Evolutionary conservation across 2,797 vertebrate species (phyloP).

Genomic region (Hapalemur alaotrensis): DNA sequence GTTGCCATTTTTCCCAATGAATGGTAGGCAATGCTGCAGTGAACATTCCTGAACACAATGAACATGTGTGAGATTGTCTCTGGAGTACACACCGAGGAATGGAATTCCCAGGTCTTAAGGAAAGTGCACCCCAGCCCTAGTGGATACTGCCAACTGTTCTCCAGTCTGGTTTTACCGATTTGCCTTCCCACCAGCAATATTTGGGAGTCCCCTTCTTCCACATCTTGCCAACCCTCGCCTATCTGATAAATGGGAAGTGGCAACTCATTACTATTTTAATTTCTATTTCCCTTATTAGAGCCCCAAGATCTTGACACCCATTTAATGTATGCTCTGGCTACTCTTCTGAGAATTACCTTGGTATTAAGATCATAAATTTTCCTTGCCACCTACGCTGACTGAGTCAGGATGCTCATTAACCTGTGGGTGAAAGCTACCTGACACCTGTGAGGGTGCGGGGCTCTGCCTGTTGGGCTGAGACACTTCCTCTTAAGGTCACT

Average conservation of each 20-base stretch:
- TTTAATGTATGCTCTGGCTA: not conserved
- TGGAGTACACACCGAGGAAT: not conserved
- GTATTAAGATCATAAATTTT: not conserved
- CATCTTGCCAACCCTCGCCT: not conserved
- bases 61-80: not conserved
- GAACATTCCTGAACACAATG: not conserved
- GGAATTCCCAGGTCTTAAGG: not conserved
- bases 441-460: not conserved
- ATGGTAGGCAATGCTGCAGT: not conserved
- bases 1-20: not conserved
- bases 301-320: not conserved
- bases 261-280: not conserved
- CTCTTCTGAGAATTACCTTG: not conserved
- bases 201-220: not conserved
- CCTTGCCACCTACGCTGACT: not conserved
- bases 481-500: no score
- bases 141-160: rapidly evolving
- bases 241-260: not conserved
- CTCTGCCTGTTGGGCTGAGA: not conserved
- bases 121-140: not conserved
- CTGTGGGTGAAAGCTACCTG: not conserved
- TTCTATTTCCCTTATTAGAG: not conserved
- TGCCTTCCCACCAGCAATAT: not conserved
- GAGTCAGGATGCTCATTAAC: not conserved
- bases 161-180: not conserved